phyloP scores from a whole-genome alignment of 2,888 invertebrate genomes.

The Eilema depressum region DNA sequence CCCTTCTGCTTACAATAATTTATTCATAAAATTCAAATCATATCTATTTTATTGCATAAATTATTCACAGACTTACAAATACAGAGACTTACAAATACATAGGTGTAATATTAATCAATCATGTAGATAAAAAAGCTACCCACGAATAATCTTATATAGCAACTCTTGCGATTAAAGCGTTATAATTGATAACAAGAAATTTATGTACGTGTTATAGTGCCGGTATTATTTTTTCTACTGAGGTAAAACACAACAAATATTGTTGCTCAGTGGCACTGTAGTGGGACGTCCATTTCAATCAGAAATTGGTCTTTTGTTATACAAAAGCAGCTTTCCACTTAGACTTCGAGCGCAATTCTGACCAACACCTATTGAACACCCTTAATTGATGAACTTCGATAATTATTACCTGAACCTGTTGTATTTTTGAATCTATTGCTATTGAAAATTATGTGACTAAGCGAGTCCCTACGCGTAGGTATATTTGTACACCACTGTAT shows the following conservation, averaged over 20 bases:
- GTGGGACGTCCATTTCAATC: background rate
- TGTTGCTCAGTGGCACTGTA: background rate
- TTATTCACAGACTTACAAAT: background rate
- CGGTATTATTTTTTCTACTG: background rate
- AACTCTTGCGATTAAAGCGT: constrained; percentile 2
- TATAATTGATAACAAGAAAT: background rate
- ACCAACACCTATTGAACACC: too few species aligned
- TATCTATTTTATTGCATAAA: constrained; percentile 1
- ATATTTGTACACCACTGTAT: too few species aligned
- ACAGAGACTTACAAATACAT: background rate
- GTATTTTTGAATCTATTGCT: too few species aligned
- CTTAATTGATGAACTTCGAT: too few species aligned
- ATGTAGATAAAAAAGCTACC: constrained; percentile 9
- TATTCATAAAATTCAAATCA: constrained; percentile 2
- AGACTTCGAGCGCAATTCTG: background rate
- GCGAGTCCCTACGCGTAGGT: too few species aligned
- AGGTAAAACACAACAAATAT: background rate
- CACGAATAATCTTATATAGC: background rate
- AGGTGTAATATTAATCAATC: constrained; percentile 15
- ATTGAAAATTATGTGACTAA: too few species aligned
- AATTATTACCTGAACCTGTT: too few species aligned
- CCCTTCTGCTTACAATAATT: background rate
- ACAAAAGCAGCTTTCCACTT: background rate
- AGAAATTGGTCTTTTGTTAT: background rate
- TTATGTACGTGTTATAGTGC: background rate